These are phyloP conservation scores for Dasypus novemcinctus DNA, from an alignment of 2,113 vertebrate genomes.

Conservation along the genomic window DNA sequence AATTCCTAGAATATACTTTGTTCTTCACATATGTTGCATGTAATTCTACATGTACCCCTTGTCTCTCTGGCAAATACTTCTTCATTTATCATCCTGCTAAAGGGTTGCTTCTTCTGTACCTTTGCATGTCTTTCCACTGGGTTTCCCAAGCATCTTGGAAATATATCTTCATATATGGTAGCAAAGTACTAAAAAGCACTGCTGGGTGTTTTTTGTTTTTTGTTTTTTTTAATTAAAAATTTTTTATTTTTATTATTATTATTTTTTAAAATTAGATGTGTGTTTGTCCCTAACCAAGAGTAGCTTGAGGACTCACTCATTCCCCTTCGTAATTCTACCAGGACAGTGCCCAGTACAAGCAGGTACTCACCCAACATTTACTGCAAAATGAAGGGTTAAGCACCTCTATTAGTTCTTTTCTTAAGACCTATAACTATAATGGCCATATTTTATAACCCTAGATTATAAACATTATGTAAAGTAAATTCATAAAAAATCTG, in stretches of 20 bases:
- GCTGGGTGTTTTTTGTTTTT: too few species aligned
- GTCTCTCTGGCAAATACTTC: not conserved
- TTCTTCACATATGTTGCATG: not conserved
- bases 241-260: not conserved
- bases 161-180: not conserved
- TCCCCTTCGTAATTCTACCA: not conserved
- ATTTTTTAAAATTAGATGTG: not conserved
- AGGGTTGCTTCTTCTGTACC: not conserved
- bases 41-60: not conserved
- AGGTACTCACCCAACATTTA: not conserved
- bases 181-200: slow-evolving; percentile 8
- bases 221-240: too few species aligned
- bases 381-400: not conserved
- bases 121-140: not conserved
- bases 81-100: not conserved
- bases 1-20: not conserved
- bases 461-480: not conserved
- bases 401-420: not conserved
- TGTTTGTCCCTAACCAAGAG: not conserved
- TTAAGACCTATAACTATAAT: not conserved
- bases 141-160: not conserved
- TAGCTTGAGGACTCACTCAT: not conserved
- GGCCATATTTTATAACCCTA: not conserved
- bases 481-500: too few species aligned
- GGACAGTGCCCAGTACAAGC: not conserved